Conservation (phyloP, 2,113 vertebrate genomes). For the Burhinus oedicnemus region DNA sequence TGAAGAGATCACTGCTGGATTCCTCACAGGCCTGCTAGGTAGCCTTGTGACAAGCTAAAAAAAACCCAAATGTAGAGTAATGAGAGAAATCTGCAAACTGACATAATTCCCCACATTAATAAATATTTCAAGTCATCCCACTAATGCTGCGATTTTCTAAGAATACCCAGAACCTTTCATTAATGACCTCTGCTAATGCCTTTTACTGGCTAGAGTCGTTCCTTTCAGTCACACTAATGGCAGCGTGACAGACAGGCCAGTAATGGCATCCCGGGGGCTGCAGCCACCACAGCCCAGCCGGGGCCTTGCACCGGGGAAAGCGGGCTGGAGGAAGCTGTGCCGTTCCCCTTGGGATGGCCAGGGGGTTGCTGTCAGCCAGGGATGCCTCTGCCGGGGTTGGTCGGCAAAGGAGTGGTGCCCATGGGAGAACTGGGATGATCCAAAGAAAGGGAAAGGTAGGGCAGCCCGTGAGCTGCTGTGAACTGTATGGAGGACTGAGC, state of each 20-base stretch:
- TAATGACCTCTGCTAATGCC: constrained; percentile 56
- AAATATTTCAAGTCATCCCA: constrained; percentile 64
- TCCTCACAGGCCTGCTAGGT: not conserved
- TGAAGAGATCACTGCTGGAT: constrained; percentile 16
- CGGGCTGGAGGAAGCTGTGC: rapidly evolving
- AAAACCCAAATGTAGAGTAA: not conserved
- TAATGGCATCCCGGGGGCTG: not conserved
- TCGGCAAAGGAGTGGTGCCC: rapidly evolving
- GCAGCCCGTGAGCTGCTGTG: not conserved
- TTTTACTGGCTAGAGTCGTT: not conserved
- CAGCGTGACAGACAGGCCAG: not conserved
- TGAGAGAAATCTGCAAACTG: constrained; percentile 36
- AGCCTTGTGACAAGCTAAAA: not conserved
- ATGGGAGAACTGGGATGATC: rapidly evolving
- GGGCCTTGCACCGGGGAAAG: rapidly evolving
- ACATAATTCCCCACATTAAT: not conserved
- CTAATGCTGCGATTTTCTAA: constrained; percentile 61
- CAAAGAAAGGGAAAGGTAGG: not conserved
- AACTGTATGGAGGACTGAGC: not conserved
- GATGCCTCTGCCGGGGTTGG: not conserved
- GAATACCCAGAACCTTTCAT: constrained; percentile 47
- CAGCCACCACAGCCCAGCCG: not conserved
- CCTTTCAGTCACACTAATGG: not conserved
- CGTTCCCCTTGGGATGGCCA: rapidly evolving
- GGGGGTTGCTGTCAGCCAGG: rapidly evolving